A percentile compares a stretch with the other conserved stretches of the same genome.
These are phyloP conservation scores for Lipotes vexillifer DNA, from an alignment of 2,113 vertebrate species.

Conservation along the genomic window DNA sequence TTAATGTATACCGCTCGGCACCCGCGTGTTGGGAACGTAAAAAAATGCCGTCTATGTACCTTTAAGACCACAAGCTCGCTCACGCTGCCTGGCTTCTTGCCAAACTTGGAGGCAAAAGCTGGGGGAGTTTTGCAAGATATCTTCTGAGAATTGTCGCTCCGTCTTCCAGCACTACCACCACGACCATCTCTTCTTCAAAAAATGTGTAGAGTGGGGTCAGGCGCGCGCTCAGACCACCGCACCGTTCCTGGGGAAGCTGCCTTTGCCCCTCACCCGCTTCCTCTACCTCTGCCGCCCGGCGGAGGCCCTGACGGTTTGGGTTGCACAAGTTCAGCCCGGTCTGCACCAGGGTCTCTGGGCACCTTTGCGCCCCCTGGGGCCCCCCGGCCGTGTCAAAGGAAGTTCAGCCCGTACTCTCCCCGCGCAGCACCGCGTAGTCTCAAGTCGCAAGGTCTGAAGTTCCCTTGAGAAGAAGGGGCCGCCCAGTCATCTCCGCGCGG, in stretches of 20 bases:
- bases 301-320: not conserved
- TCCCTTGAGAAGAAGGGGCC: not conserved
- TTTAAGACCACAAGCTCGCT: slow-evolving; percentile 65
- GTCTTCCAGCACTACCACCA: not conserved
- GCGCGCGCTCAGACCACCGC: not conserved
- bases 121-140: slow-evolving; percentile 55
- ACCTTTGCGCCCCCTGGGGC: not conserved
- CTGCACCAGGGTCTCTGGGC: not conserved
- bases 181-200: not conserved
- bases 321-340: not conserved
- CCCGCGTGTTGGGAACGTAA: not conserved
- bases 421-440: not conserved
- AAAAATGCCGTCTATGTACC: slow-evolving; percentile 59
- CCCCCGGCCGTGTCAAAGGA: not conserved
- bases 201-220: not conserved
- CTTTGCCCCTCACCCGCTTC: not conserved
- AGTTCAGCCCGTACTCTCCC: not conserved
- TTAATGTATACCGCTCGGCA: slow-evolving; percentile 56
- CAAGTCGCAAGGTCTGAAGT: not conserved
- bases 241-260: not conserved
- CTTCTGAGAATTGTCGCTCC: slow-evolving; percentile 52
- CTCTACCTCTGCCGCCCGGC: not conserved
- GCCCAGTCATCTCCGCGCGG: not conserved
- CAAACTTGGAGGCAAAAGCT: slow-evolving; percentile 53
- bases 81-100: slow-evolving; percentile 48